Evolutionary conservation across 2,113 vertebrate species (phyloP).

Genomic region (Natator depressus): DNA sequence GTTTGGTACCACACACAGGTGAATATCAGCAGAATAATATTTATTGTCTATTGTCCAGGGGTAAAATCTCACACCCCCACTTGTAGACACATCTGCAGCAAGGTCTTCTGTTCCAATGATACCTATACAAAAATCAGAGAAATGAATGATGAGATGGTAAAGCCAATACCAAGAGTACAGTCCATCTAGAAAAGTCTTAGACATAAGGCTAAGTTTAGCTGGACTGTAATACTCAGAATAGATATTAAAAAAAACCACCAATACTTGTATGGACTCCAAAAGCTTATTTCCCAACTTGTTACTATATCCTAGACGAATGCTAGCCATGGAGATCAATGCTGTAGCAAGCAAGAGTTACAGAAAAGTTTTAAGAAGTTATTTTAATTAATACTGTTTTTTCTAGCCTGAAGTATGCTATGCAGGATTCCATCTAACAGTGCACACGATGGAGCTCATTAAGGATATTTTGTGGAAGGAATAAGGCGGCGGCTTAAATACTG

Average conservation of each 20-base stretch:
- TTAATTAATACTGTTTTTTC: neutral
- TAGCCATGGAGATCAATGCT: neutral
- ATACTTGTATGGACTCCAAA: neutral
- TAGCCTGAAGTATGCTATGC: neutral
- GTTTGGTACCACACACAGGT: slow-evolving; percentile 89
- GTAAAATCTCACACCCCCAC: slow-evolving; percentile 85
- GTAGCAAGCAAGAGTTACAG: neutral
- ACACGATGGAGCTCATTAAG: neutral
- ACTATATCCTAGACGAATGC: neutral
- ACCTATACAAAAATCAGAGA: slow-evolving; percentile 76
- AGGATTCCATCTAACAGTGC: neutral
- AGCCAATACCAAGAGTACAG: neutral
- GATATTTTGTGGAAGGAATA: neutral
- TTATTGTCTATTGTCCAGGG: slow-evolving; percentile 99
- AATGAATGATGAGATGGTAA: neutral
- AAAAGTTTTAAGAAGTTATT: neutral
- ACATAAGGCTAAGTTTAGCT: neutral
- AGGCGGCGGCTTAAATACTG: neutral
- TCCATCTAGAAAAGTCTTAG: neutral
- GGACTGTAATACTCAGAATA: neutral
- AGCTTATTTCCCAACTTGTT: neutral
- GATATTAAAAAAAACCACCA: neutral
- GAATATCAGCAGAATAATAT: slow-evolving; percentile 93
- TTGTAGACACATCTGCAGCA: slow-evolving; percentile 74
- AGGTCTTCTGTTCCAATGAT: slow-evolving; percentile 85